Conservation (phyloP, 2,888 invertebrate species). For the Gonocerus acuteangulatus region DNA sequence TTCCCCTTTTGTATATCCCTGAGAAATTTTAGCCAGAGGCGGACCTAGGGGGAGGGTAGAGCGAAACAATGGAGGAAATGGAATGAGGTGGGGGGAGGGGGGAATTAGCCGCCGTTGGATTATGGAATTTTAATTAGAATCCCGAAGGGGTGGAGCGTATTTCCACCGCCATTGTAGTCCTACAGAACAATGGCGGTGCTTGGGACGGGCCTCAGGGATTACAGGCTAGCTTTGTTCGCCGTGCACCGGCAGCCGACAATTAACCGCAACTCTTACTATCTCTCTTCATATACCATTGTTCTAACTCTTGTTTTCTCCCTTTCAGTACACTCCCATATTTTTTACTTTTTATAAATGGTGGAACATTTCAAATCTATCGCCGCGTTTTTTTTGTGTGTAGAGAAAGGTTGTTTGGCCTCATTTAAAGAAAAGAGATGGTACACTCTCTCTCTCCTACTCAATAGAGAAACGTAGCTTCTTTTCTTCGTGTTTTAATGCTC, state of each 20-base stretch:
- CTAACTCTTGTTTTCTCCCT: conserved; percentile 14
- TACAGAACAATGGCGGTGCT: too few relatives aligned
- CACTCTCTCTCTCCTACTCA: too few relatives aligned
- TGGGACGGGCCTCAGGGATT: too few relatives aligned
- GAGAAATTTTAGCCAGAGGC: too few relatives aligned
- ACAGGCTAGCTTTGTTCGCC: too few relatives aligned
- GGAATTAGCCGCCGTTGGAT: conserved; percentile 18
- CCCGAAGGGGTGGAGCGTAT: neutral
- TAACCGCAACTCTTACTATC: conserved; percentile 22
- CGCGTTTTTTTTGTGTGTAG: neutral
- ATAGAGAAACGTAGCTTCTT: too few relatives aligned
- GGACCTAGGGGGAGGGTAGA: too few relatives aligned
- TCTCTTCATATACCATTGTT: conserved; percentile 14
- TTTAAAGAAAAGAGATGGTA: too few relatives aligned
- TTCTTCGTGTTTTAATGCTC: too few relatives aligned
- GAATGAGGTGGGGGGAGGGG: conserved; percentile 14
- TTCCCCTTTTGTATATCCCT: too few relatives aligned
- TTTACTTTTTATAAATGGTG: conserved; percentile 1
- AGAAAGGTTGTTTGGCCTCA: too few relatives aligned
- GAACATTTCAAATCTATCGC: conserved; percentile 24
- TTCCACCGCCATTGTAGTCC: neutral
- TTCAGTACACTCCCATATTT: neutral
- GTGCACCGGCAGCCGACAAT: conserved; percentile 4
- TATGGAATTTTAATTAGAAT: conserved; percentile 23
- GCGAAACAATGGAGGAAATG: conserved; percentile 12